Percentiles rank a stretch among this genome's conserved stretches.
Evolutionary conservation across 2,113 vertebrate genomes (phyloP).

Genomic region (Channa maculata): DNA sequence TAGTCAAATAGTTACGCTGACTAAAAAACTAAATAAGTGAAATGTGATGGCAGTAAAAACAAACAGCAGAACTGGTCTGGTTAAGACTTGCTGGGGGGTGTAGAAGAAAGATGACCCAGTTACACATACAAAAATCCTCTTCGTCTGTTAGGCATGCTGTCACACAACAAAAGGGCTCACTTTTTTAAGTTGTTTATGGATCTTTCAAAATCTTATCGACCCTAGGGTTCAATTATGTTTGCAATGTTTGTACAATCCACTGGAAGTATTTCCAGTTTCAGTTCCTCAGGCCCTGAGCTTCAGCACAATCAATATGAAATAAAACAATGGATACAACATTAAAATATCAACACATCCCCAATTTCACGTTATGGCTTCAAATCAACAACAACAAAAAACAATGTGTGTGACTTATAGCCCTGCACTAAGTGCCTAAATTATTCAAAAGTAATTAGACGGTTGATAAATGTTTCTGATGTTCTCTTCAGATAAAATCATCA

Average conservation of each 20-base stretch:
- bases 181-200: background rate
- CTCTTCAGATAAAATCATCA: too few species aligned
- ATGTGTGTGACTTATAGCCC: too few species aligned
- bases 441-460: too few species aligned
- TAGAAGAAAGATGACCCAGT: constrained; percentile 17
- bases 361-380: too few species aligned
- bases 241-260: background rate
- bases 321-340: too few species aligned
- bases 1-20: background rate
- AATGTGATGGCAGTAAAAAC: constrained; percentile 29
- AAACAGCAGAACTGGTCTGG: constrained; percentile 7
- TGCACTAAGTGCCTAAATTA: too few species aligned
- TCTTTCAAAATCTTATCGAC: background rate
- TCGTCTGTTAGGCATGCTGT: background rate
- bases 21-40: constrained; percentile 28
- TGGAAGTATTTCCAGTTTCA: too few species aligned
- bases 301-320: too few species aligned
- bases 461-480: too few species aligned
- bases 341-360: too few species aligned
- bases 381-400: too few species aligned
- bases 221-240: background rate
- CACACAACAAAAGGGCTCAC: background rate
- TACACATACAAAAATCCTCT: constrained; percentile 21
- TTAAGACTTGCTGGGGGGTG: background rate
- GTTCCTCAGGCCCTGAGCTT: too few species aligned